These are phyloP conservation scores for Hephaestus fuliginosus DNA, from an alignment of 2,797 vertebrate genomes.

Conservation along the genomic window DNA sequence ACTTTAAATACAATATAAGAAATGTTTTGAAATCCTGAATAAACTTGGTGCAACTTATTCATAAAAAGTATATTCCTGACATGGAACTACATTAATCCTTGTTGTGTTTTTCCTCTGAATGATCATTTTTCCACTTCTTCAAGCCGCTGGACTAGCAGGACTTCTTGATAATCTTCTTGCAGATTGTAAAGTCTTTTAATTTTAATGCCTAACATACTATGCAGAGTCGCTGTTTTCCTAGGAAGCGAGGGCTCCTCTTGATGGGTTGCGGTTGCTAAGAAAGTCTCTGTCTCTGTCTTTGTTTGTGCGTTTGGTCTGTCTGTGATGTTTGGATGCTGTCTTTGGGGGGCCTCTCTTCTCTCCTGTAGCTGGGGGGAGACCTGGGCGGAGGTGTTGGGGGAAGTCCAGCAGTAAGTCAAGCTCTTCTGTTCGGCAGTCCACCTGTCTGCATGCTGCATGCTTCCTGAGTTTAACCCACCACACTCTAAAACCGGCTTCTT, in stretches of 20 bases:
- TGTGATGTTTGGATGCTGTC: conserved; percentile 75
- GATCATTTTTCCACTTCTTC: neutral
- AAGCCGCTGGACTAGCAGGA: conserved; percentile 35
- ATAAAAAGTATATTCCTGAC: neutral
- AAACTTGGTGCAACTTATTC: neutral
- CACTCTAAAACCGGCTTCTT: conserved; percentile 11
- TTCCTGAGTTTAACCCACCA: conserved; percentile 35
- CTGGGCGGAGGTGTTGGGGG: conserved; percentile 99
- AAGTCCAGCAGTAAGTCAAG: conserved; percentile 99
- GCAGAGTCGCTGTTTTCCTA: conserved; percentile 29
- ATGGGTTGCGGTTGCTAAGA: conserved; percentile 75
- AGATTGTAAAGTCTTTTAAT: conserved; percentile 19
- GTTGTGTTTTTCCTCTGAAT: neutral
- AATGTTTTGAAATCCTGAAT: conserved; percentile 12
- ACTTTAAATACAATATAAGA: neutral
- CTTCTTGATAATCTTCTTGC: conserved; percentile 21
- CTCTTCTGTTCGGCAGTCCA: conserved; percentile 81
- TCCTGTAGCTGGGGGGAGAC: conserved; percentile 98
- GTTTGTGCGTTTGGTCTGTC: conserved; percentile 68
- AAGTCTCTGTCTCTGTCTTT: conserved; percentile 73
- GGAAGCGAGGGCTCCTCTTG: conserved; percentile 51
- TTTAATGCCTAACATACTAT: conserved; percentile 23
- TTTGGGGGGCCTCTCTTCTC: conserved; percentile 78
- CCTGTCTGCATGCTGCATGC: conserved; percentile 72
- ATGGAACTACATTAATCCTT: neutral